Conservation (phyloP, 2,797 vertebrate genomes). For the Remorina albescens region DNA sequence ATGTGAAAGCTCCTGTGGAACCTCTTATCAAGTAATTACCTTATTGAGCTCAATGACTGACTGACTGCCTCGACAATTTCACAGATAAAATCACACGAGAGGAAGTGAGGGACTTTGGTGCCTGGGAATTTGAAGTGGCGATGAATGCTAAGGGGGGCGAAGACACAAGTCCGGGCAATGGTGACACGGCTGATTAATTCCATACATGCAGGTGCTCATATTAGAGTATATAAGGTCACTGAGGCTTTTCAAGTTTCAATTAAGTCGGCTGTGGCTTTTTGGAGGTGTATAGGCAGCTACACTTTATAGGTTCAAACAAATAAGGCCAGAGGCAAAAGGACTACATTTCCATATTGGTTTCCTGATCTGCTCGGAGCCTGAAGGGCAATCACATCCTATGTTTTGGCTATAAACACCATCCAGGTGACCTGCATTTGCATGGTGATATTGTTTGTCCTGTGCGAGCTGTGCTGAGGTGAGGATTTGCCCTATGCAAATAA, state of each 20-base stretch:
- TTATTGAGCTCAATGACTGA: slow-evolving; percentile 50
- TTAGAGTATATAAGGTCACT: neutral
- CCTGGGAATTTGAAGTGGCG: slow-evolving; percentile 12
- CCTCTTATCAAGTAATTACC: slow-evolving; percentile 72
- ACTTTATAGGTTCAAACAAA: slow-evolving; percentile 64
- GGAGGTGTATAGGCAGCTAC: slow-evolving; percentile 60
- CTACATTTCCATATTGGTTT: slow-evolving; percentile 77
- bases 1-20: slow-evolving; percentile 54
- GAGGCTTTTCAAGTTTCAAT: slow-evolving; percentile 7
- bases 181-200: neutral
- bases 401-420: slow-evolving; percentile 65
- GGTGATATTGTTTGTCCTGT: slow-evolving; percentile 58
- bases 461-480: slow-evolving; percentile 6
- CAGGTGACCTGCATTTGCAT: slow-evolving; percentile 78
- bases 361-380: slow-evolving; percentile 55
- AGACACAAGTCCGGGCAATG: slow-evolving; percentile 2
- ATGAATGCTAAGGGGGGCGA: slow-evolving; percentile 6
- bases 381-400: slow-evolving; percentile 54
- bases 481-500: slow-evolving; percentile 72
- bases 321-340: slow-evolving; percentile 63
- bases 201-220: neutral
- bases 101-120: slow-evolving; percentile 16
- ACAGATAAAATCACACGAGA: slow-evolving; percentile 56
- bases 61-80: slow-evolving; percentile 44
- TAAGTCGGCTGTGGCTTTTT: slow-evolving; percentile 47